Percentiles rank a stretch among this genome's conserved stretches.
These are phyloP conservation scores for Phortica okadai DNA, from an alignment of 2,888 invertebrate genomes.

Conservation along the genomic window DNA sequence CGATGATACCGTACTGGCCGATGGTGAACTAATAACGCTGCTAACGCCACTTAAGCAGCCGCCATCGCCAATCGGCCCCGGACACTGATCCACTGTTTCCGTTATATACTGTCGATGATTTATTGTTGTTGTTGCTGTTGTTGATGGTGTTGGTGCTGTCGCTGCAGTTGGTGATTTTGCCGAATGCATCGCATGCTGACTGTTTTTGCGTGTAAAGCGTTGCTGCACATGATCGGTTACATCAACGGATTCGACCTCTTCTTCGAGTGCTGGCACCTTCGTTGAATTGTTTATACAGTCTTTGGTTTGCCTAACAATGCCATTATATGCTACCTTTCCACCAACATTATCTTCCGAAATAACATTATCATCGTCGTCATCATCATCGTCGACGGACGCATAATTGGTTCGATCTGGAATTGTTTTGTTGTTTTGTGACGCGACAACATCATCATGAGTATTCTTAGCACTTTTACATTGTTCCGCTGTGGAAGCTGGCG, in stretches of 20 bases:
- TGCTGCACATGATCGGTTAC: constrained; percentile 70
- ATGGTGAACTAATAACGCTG: constrained; percentile 71
- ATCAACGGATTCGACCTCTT: constrained; percentile 52
- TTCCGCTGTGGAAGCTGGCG: neutral
- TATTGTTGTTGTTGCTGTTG: constrained; percentile 51
- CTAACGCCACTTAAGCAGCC: constrained; percentile 70
- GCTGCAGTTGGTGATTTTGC: neutral
- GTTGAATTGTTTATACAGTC: constrained; percentile 50
- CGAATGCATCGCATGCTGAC: neutral
- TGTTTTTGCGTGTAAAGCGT: constrained; percentile 62
- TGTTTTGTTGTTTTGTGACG: constrained; percentile 47
- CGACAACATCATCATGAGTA: constrained; percentile 28
- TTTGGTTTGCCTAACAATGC: constrained; percentile 47
- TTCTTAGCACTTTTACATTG: neutral
- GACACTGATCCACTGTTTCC: constrained; percentile 48
- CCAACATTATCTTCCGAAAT: constrained; percentile 52
- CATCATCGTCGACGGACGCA: constrained; percentile 60
- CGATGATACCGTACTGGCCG: constrained; percentile 71
- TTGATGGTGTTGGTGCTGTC: constrained; percentile 41
- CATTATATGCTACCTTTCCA: constrained; percentile 42
- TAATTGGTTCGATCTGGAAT: constrained; percentile 58
- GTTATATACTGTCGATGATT: constrained; percentile 54
- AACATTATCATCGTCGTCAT: constrained; percentile 61
- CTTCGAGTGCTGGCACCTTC: constrained; percentile 28
- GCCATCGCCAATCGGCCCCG: constrained; percentile 37